phyloP scores from a whole-genome alignment of 2,888 invertebrate genomes.

The Drosophila mettleri region DNA sequence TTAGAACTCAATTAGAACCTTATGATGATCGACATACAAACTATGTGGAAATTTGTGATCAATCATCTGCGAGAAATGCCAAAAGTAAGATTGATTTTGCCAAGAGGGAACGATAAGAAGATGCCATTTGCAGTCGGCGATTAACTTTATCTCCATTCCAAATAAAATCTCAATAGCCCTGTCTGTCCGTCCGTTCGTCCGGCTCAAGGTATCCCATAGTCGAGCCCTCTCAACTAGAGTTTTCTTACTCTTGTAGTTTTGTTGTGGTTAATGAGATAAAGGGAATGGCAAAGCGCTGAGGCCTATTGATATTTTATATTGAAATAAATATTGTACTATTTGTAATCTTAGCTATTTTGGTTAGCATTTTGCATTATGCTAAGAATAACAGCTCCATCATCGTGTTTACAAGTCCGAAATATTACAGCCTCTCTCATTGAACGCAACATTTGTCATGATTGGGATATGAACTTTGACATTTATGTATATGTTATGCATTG shows the following conservation, averaged over 20 bases:
- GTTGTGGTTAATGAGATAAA: constrained; percentile 5
- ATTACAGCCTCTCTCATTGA: neutral
- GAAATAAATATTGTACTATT: neutral
- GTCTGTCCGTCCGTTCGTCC: too few relatives aligned
- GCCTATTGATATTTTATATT: neutral
- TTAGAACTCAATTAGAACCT: constrained; percentile 22
- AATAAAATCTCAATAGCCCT: too few relatives aligned
- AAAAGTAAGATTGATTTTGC: neutral
- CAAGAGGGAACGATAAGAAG: neutral
- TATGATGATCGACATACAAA: constrained; percentile 25
- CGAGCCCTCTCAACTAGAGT: too few relatives aligned
- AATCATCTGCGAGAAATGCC: constrained; percentile 31
- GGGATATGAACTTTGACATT: neutral
- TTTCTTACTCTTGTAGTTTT: constrained; percentile 9
- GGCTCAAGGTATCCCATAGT: too few relatives aligned
- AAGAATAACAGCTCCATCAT: constrained; percentile 5
- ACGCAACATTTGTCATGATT: neutral
- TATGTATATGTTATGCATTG: too few relatives aligned
- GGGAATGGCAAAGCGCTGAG: constrained; percentile 2
- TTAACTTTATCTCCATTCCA: neutral
- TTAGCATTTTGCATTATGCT: neutral
- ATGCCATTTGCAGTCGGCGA: too few relatives aligned
- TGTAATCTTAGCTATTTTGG: neutral
- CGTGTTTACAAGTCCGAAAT: too few relatives aligned
- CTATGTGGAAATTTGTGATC: constrained; percentile 31